phyloP scores from a whole-genome alignment of 2,797 vertebrate species.

The Knipowitschia caucasica region DNA sequence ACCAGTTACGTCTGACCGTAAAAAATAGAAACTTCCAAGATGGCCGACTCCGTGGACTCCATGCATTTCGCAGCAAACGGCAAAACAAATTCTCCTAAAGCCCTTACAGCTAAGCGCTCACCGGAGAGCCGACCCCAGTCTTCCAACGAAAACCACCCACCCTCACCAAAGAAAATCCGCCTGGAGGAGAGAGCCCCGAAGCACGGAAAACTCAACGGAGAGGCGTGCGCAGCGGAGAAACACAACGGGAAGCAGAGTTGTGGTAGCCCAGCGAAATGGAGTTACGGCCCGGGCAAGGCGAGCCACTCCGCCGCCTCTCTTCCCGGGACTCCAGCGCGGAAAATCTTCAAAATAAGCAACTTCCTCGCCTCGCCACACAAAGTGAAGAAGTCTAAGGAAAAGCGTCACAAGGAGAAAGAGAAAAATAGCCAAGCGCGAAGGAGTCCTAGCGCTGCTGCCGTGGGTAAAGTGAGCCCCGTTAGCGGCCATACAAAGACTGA shows the following conservation, averaged over 20 bases:
- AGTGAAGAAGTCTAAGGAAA: constrained; percentile 83
- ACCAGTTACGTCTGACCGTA: constrained; percentile 84
- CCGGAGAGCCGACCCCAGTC: constrained; percentile 75
- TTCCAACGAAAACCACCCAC: constrained; percentile 71
- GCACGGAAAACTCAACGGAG: constrained; percentile 86
- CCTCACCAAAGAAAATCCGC: constrained; percentile 82
- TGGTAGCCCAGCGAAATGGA: constrained; percentile 82
- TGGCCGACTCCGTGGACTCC: constrained; percentile 84
- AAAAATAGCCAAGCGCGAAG: constrained; percentile 74
- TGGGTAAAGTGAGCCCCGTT: constrained; percentile 72
- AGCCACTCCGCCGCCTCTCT: constrained; percentile 63
- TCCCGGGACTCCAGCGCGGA: constrained; percentile 70
- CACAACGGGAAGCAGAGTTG: constrained; percentile 83
- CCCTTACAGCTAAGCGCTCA: constrained; percentile 65
- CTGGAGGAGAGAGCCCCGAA: constrained; percentile 84
- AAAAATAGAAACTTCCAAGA: constrained; percentile 95
- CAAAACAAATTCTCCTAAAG: constrained; percentile 74
- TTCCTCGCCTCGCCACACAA: constrained; percentile 76
- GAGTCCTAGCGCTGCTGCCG: constrained; percentile 57
- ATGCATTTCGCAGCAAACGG: constrained; percentile 78
- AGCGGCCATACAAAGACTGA: constrained; percentile 82
- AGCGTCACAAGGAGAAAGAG: constrained; percentile 79
- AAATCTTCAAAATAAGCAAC: constrained; percentile 81
- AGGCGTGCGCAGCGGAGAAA: constrained; percentile 80
- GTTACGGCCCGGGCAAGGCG: constrained; percentile 79